phyloP scores from a whole-genome alignment of 2,113 vertebrate species.

The Cinclus cinclus region DNA sequence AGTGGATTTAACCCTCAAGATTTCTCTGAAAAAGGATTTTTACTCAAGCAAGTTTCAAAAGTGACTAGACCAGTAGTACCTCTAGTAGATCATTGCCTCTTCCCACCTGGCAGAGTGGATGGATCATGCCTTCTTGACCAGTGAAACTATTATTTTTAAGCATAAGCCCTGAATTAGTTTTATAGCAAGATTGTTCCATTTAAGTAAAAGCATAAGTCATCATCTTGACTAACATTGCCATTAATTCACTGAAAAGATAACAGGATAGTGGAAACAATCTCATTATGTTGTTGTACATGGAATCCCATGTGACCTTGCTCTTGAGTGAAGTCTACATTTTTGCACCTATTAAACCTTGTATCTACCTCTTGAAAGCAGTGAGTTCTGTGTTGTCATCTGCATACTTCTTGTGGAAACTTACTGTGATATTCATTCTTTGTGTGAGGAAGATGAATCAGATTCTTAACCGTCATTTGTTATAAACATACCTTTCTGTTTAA shows the following conservation, averaged over 20 bases:
- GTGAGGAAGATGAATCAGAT: background rate
- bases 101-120: background rate
- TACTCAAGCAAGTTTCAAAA: background rate
- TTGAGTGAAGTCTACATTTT: background rate
- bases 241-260: background rate
- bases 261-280: background rate
- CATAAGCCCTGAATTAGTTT: background rate
- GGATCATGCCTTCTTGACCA: background rate
- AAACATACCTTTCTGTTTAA: background rate
- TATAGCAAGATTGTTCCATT: background rate
- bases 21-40: background rate
- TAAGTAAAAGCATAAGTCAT: background rate
- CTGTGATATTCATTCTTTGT: background rate
- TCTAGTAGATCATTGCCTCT: background rate
- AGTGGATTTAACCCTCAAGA: background rate
- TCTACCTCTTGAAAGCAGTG: slow-evolving; percentile 13
- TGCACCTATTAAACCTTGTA: background rate
- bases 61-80: background rate
- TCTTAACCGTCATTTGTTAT: background rate
- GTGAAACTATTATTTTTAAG: background rate
- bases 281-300: background rate
- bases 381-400: background rate
- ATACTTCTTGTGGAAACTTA: background rate
- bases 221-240: background rate
- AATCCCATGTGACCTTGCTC: background rate